Conservation (phyloP, 2,113 vertebrate genomes). For the Marmota monax region DNA sequence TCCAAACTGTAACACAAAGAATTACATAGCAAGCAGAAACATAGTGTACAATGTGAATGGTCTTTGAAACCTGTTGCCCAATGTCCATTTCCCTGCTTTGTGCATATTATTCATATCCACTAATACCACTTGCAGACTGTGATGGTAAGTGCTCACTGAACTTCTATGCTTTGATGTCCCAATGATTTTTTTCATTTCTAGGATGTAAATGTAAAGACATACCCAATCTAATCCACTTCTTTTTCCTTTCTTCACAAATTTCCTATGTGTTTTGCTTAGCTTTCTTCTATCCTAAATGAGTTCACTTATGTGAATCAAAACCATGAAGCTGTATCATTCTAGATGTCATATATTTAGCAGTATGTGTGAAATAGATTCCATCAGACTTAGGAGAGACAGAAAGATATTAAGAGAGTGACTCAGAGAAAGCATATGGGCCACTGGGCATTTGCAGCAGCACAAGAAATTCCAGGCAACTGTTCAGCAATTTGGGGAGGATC, state of each 20-base stretch:
- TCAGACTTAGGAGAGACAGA: not conserved
- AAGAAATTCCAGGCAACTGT: not conserved
- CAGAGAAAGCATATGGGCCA: not conserved
- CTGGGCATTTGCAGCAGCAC: not conserved
- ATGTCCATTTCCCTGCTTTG: not conserved
- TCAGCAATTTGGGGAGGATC: not conserved
- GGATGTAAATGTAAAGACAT: not conserved
- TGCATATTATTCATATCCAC: not conserved
- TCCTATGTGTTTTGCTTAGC: not conserved
- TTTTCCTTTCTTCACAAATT: not conserved
- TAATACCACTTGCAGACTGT: not conserved
- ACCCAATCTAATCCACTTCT: not conserved
- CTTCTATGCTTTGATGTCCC: not conserved
- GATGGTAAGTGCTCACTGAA: not conserved
- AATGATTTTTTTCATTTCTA: not conserved
- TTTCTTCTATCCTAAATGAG: conserved; percentile 30
- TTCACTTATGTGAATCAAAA: not conserved
- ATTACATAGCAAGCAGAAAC: not conserved
- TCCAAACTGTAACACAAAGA: not conserved
- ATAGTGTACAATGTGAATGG: not conserved
- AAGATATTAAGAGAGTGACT: not conserved
- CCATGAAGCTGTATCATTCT: not conserved
- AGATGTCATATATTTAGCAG: not conserved
- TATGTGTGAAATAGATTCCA: not conserved
- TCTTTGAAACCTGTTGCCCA: not conserved